These are phyloP conservation scores for Mizuhopecten yessoensis DNA, from an alignment of 1,140 invertebrate species.

Conservation along the genomic window DNA sequence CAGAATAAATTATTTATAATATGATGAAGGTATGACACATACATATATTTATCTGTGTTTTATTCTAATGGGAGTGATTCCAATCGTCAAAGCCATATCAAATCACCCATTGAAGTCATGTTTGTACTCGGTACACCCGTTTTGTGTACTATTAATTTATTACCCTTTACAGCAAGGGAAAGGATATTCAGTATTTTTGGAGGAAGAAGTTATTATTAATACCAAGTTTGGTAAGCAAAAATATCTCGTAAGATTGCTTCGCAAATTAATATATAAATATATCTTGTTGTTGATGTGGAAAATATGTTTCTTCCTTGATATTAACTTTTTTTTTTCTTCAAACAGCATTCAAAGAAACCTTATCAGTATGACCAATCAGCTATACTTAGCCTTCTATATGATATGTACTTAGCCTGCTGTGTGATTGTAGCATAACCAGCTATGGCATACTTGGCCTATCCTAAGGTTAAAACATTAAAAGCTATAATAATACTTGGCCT, in stretches of 20 bases:
- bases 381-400: background rate
- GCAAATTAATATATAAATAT: background rate
- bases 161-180: background rate
- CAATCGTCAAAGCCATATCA: constrained; percentile 22
- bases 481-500: too few species aligned
- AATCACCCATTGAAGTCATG: constrained; percentile 12
- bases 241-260: background rate
- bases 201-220: constrained; percentile 9
- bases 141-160: constrained; percentile 7
- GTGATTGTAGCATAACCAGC: too few species aligned
- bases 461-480: too few species aligned
- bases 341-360: background rate
- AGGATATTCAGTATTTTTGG: background rate
- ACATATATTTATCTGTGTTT: background rate
- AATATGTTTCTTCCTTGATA: constrained; percentile 4
- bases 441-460: too few species aligned
- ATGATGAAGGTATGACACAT: background rate
- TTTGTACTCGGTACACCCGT: background rate
- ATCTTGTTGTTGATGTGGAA: background rate
- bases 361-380: background rate
- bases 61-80: constrained; percentile 13
- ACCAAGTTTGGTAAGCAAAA: background rate
- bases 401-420: background rate
- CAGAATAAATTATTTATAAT: background rate
- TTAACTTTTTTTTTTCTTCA: background rate